Base-by-base conservation (phyloP, 2,888 invertebrate genomes). In the Drosophila fulvimacula region DNA sequence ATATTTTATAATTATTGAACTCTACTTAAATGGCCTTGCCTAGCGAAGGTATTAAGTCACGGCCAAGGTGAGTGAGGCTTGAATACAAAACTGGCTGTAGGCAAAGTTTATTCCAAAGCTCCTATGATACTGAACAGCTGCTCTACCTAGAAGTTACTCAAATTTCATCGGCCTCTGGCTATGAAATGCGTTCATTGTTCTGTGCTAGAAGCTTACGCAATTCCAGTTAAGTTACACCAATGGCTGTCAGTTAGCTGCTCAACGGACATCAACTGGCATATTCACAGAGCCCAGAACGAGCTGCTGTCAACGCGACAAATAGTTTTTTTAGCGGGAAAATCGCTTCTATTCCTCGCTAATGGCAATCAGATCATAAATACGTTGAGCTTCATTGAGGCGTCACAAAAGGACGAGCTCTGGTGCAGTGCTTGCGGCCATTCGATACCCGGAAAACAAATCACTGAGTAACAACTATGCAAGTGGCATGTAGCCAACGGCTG, bases 351-450 rank as follows among this genome's bases (percentile, higher is more conserved):
- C 17, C 46, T 75, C 27, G 67, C 71, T 48, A 75, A 80, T 62
- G 70, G 65, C 41, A 72, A 79, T n/a, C 82, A 75, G 57, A 38
- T 81, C 49, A 67, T 77, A 51, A 69, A 63, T 13, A 42, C 24
- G 60, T 71, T 7, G 67, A 61, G 62, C 65, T 56, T 2, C 46
- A 68, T 4, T 46, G 48, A 48, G 60, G 38, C 41, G 42, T 55
- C 48, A 63, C 34, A 64, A 55, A 63, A 42, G 24, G 30, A 49
- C 38, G 27, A 49, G 44, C 36, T 32, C 13, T n/a, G 59, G 27
- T 30, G 27, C 36, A 15, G 17, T 17, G 5, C 17, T 49, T 21
- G 48, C 61, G 55, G 61, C 48, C 57, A 76, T 19, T 24, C 17
- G 41, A 24, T 21, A 6, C 17, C 53, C 52, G 52, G 15, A 27